Conservation (phyloP, 2,888 invertebrate species). For the Metopia argyrocephala region DNA sequence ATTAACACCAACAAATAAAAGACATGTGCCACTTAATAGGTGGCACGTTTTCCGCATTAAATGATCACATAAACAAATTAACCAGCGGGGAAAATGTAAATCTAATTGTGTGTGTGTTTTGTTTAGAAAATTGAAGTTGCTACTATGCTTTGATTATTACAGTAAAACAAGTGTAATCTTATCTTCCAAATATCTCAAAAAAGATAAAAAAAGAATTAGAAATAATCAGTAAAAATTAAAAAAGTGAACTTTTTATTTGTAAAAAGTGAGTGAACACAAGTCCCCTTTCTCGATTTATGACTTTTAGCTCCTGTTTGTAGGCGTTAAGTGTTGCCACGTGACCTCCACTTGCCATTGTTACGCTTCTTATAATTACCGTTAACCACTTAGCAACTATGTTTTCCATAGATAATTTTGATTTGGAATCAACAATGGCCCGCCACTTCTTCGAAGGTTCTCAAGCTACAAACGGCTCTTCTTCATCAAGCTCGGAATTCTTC, state of each 20-base stretch:
- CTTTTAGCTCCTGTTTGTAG: not conserved
- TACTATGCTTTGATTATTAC: no score
- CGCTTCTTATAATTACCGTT: not conserved
- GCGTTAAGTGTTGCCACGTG: slow-evolving; percentile 54
- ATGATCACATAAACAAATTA: slow-evolving; percentile 24
- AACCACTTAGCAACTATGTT: slow-evolving; percentile 78
- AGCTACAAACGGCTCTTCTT: slow-evolving; percentile 82
- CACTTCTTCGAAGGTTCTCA: slow-evolving; percentile 81
- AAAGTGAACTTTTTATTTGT: not conserved
- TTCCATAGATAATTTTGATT: slow-evolving; percentile 84
- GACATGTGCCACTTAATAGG: slow-evolving; percentile 58
- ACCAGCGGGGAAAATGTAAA: not conserved
- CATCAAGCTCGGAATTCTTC: slow-evolving; percentile 84
- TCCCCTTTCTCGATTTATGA: not conserved
- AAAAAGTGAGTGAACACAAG: not conserved
- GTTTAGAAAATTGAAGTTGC: slow-evolving; percentile 1
- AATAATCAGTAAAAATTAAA: slow-evolving; percentile 17
- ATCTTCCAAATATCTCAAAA: slow-evolving; percentile 37
- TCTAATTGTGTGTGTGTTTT: slow-evolving; percentile 5
- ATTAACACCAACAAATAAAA: not conserved
- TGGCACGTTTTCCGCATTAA: slow-evolving; percentile 61
- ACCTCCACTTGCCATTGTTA: not conserved
- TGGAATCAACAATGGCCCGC: slow-evolving; percentile 83
- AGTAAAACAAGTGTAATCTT: slow-evolving; percentile 17
- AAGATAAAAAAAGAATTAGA: slow-evolving; percentile 31